phyloP scores from a whole-genome alignment of 2,113 vertebrate genomes.

The Hypomesus transpacificus region DNA sequence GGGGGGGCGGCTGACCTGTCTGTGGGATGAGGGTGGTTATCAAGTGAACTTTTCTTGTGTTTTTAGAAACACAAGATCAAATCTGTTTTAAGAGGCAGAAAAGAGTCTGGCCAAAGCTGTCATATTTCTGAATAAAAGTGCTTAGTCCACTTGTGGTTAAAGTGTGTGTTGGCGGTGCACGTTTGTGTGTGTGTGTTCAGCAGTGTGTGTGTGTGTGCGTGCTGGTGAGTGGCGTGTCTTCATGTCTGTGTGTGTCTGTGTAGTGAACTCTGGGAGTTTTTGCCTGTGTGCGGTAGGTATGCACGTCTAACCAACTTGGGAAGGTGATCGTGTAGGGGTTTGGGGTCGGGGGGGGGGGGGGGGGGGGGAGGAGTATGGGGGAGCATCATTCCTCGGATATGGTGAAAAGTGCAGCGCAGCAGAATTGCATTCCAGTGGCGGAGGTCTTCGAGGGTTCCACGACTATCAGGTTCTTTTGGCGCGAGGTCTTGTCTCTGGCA shows the following conservation, averaged over 20 bases:
- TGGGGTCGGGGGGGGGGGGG: constrained; percentile 31
- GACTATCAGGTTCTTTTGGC: constrained; percentile 76
- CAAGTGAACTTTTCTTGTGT: constrained; percentile 37
- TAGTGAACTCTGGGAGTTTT: constrained; percentile 7
- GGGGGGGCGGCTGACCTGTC: neutral
- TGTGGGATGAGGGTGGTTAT: constrained; percentile 24
- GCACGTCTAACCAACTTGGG: constrained; percentile 21
- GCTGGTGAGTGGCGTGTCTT: constrained; percentile 4
- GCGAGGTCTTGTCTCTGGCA: constrained; percentile 68
- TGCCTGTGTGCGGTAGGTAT: constrained; percentile 32
- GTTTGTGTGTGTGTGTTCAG: constrained; percentile 14
- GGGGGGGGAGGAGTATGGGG: constrained; percentile 41
- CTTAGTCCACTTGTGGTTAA: constrained; percentile 42
- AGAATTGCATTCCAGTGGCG: constrained; percentile 72
- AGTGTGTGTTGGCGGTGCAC: constrained; percentile 26
- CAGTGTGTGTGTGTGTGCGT: constrained; percentile 7
- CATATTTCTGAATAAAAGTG: constrained; percentile 37
- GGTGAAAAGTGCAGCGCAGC: constrained; percentile 71
- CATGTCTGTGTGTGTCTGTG: constrained; percentile 24
- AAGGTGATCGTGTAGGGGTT: constrained; percentile 38
- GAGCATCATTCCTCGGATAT: constrained; percentile 57
- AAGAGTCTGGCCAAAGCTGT: constrained; percentile 42
- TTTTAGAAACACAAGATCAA: constrained; percentile 49
- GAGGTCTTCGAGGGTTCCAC: constrained; percentile 66
- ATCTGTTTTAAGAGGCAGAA: constrained; percentile 43